Evolutionary conservation across 1,140 invertebrate genomes (phyloP).

Genomic region (Pantala flavescens): DNA sequence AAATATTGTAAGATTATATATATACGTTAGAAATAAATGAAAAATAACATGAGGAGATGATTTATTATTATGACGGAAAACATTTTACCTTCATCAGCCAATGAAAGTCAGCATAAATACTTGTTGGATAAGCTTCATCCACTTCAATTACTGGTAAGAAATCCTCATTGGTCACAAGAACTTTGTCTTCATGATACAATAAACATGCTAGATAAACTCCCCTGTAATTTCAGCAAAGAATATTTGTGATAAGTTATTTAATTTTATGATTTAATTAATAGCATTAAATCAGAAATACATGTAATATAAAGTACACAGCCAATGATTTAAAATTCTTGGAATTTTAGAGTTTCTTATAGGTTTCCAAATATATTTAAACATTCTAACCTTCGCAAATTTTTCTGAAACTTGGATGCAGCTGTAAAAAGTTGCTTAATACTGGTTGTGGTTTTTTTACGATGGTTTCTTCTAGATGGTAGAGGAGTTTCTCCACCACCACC

Average conservation of each 20-base stretch:
- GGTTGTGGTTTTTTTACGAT: slow-evolving; percentile 79
- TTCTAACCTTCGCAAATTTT: slow-evolving; percentile 66
- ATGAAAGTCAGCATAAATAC: slow-evolving; percentile 85
- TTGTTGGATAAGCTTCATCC: slow-evolving; percentile 87
- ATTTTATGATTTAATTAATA: too few relatives aligned
- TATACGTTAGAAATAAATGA: slow-evolving; percentile 15
- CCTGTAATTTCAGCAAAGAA: slow-evolving; percentile 39
- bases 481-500: slow-evolving; percentile 39
- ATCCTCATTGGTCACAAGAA: slow-evolving; percentile 92
- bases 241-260: too few relatives aligned
- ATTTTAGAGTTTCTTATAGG: too few relatives aligned
- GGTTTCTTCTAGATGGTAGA: slow-evolving; percentile 48
- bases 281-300: too few relatives aligned
- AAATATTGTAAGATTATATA: slow-evolving; percentile 11
- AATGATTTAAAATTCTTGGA: too few relatives aligned
- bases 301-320: too few relatives aligned
- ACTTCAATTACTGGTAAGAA: slow-evolving; percentile 92
- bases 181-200: slow-evolving; percentile 87
- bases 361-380: background rate
- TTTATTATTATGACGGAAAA: slow-evolving; percentile 9
- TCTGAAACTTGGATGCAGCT: slow-evolving; percentile 89
- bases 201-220: slow-evolving; percentile 88
- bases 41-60: too few relatives aligned
- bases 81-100: slow-evolving; percentile 89
- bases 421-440: slow-evolving; percentile 91